Conservation (phyloP, 2,797 vertebrate species). For the Echeneis naucrates region DNA sequence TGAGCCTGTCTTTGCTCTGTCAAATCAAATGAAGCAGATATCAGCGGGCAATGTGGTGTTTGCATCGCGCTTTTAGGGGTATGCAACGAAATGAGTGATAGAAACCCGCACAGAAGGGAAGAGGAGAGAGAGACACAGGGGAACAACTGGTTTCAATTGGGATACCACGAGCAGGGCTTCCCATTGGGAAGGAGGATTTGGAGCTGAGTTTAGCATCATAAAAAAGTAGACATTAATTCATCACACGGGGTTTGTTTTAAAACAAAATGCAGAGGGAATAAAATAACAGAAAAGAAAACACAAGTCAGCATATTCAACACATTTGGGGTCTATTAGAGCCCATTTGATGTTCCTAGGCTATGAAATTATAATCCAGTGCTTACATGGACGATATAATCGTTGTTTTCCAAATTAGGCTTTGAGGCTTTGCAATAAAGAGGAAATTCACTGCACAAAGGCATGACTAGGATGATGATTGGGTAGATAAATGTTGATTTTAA, state of each 20-base stretch:
- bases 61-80: constrained; percentile 53
- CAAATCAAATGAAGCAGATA: constrained; percentile 73
- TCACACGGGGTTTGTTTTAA: constrained; percentile 65
- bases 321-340: constrained; percentile 70
- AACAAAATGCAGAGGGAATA: constrained; percentile 57
- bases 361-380: constrained; percentile 76
- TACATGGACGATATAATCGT: constrained; percentile 73
- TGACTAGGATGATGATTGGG: constrained; percentile 46
- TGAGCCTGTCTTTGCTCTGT: constrained; percentile 56
- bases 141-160: constrained; percentile 78
- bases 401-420: constrained; percentile 74
- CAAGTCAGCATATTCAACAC: constrained; percentile 72
- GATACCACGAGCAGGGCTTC: constrained; percentile 32
- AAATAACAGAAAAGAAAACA: constrained; percentile 57
- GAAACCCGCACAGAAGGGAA: constrained; percentile 60
- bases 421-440: constrained; percentile 69
- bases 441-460: constrained; percentile 54
- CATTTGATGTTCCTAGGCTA: constrained; percentile 74
- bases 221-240: constrained; percentile 59
- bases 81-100: constrained; percentile 70
- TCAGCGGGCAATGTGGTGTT: constrained; percentile 60
- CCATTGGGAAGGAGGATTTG: constrained; percentile 34
- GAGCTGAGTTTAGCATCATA: constrained; percentile 40
- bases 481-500: constrained; percentile 66
- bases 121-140: constrained; percentile 33